Evolutionary conservation across 2,113 vertebrate genomes (phyloP), one percentile per base, ranked within the genome.

Genomic region (Trichomycterus rosablanca): DNA sequence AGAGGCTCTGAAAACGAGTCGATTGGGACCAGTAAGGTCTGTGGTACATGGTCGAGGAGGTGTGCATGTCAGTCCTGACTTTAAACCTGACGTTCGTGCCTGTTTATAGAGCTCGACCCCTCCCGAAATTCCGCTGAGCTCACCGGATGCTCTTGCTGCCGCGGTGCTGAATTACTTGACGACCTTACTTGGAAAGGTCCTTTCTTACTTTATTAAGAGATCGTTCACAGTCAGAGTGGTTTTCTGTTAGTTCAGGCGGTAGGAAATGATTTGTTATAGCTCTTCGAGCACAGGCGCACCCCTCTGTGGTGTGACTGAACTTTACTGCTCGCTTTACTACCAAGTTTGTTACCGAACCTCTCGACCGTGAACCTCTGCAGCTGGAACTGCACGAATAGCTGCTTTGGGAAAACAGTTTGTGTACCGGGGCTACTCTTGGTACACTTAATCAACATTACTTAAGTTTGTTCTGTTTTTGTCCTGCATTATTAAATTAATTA

Each of bases 61-160:
- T 35, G 63, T 43, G 63, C 42, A 26, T 34, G 45, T 12, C 37
- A 53, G 20, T 15, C n/a, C 20, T 19, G 23, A 39, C 20, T 51
- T 26, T 43, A 48, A 24, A n/a, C 14, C 30, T 26, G 42, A 26
- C 10, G 23, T 7, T 51, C 6, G 39, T 40, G 32, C 51, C 85
- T 75, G 71, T 76, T 74, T 85, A 84, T 84, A 83, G 84, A 72
- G 52, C 53, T 22, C 15, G 49, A 49, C 80, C 62, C 59, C 76
- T 78, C 69, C 63, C 39, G 78, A 73, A 77, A 83, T 81, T 82
- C 67, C 76, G 76, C 80, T 71, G 80, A 76, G 52, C 68, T 74
- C 61, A 73, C 75, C 43, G 55, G 66, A 62, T 67, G 72, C 74
- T 74, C 72, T 75, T 76, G 69, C 70, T 65, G 66, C 58, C 45